These are phyloP conservation scores for Ptilonorhynchus violaceus DNA, from an alignment of 2,113 vertebrate species.

Conservation along the genomic window DNA sequence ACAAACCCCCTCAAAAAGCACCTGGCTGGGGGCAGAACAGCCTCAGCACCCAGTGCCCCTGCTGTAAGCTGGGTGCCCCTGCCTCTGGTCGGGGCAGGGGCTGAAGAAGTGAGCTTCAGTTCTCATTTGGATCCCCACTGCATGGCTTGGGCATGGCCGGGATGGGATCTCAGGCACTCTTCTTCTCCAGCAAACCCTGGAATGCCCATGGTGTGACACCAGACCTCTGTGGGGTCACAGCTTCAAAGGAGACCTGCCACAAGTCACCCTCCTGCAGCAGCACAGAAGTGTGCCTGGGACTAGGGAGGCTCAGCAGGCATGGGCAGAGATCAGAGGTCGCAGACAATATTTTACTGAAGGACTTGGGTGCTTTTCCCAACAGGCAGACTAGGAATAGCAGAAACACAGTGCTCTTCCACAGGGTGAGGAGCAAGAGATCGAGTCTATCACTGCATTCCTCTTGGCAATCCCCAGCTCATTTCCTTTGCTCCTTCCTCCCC, in stretches of 20 bases:
- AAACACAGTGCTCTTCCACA: not conserved
- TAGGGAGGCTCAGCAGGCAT: fast-evolving
- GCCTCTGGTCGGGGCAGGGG: not conserved
- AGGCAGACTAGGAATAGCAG: not conserved
- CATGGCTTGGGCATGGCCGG: fast-evolving
- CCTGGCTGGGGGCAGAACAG: not conserved
- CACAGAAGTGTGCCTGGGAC: not conserved
- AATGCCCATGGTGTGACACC: not conserved
- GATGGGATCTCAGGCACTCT: not conserved
- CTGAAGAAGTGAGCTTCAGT: not conserved
- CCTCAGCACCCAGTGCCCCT: not conserved
- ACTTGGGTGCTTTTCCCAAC: not conserved
- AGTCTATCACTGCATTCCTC: not conserved
- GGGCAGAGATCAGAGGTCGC: not conserved
- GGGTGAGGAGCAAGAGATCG: fast-evolving
- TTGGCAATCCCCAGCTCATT: not conserved
- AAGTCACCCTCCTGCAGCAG: fast-evolving
- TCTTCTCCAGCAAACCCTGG: not conserved
- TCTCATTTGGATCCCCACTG: not conserved
- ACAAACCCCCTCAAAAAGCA: not conserved
- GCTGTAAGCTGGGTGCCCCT: not conserved
- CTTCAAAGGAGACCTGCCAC: not conserved
- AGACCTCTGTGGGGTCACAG: not conserved
- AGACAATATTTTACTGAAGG: not conserved
- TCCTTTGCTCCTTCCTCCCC: not conserved